Conservation (phyloP, 2,797 vertebrate species). For the Parambassis ranga region DNA sequence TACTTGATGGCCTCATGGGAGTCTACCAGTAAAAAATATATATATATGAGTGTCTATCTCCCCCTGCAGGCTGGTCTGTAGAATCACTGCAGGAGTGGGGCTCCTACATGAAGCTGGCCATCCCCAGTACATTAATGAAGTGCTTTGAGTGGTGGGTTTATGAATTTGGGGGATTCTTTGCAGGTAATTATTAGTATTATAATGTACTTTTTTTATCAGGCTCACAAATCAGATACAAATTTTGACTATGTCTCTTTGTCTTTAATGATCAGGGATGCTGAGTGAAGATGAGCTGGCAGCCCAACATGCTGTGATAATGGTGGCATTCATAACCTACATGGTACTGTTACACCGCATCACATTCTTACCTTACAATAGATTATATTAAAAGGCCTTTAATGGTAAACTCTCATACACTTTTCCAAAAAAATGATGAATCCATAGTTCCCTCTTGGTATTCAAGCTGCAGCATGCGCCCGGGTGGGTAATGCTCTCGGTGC, state of each 20-base stretch:
- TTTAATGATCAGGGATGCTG: constrained; percentile 78
- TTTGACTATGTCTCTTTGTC: background rate
- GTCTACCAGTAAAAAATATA: too few species aligned
- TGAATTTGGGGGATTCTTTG: constrained; percentile 88
- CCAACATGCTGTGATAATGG: constrained; percentile 85
- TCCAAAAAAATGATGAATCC: background rate
- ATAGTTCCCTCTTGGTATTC: constrained; percentile 88
- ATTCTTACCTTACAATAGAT: background rate
- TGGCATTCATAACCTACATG: constrained; percentile 69
- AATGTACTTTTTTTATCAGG: too few species aligned
- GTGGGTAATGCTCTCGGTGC: constrained; percentile 93
- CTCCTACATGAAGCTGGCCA: constrained; percentile 85
- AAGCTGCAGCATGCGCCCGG: constrained; percentile 85
- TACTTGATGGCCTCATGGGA: background rate
- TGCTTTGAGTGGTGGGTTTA: constrained; percentile 95
- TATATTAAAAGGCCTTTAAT: background rate
- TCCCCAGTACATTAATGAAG: constrained; percentile 89
- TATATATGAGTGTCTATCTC: constrained; percentile 41
- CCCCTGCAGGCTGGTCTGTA: constrained; percentile 86
- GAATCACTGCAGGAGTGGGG: constrained; percentile 92
- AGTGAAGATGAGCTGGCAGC: constrained; percentile 86
- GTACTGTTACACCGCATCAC: constrained; percentile 3
- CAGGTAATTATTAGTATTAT: too few species aligned
- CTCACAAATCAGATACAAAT: background rate
- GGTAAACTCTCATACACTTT: background rate